Conservation (phyloP, 2,797 vertebrate genomes). For the Pangasius macronema region DNA sequence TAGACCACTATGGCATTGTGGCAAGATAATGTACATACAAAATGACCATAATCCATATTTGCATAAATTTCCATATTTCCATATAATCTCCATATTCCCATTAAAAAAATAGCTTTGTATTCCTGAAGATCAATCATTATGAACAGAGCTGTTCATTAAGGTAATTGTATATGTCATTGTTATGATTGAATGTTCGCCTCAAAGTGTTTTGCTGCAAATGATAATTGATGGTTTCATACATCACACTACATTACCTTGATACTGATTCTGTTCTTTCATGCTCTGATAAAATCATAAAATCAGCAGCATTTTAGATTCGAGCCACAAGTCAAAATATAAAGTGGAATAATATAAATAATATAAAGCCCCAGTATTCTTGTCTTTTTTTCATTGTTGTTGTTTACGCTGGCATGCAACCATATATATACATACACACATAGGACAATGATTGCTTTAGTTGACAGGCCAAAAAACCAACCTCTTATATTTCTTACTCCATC, state of each 20-base stretch:
- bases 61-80: neutral
- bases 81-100: neutral
- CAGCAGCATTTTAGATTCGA: neutral
- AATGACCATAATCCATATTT: neutral
- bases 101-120: neutral
- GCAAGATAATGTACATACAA: neutral
- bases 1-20: neutral
- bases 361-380: neutral
- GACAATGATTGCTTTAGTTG: neutral
- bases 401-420: neutral
- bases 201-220: conserved; percentile 16
- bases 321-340: neutral
- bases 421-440: too few species aligned
- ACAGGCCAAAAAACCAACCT: neutral
- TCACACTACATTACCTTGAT: conserved; percentile 21
- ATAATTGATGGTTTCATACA: conserved; percentile 26
- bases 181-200: neutral
- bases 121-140: neutral
- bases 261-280: conserved; percentile 12
- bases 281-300: conserved; percentile 25
- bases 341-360: neutral
- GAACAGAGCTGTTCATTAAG: conserved; percentile 17
- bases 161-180: conserved; percentile 30
- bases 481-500: neutral
- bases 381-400: neutral